Evolutionary conservation across 1,140 invertebrate species (phyloP).

Genomic region (Acyrthosiphon pisum): DNA sequence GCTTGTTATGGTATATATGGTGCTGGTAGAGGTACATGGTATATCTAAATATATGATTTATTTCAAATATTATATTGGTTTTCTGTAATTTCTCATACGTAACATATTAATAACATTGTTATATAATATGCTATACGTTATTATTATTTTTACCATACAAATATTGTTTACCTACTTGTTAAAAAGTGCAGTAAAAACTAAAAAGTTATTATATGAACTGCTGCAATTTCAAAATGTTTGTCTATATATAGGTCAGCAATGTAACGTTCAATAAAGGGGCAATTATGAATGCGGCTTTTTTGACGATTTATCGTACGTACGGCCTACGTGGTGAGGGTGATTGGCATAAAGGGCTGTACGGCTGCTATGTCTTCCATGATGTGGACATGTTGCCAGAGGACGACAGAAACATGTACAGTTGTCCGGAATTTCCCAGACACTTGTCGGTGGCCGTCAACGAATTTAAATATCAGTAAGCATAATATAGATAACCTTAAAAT

Average conservation of each 20-base stretch:
- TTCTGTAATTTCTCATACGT: neutral
- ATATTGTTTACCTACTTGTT: neutral
- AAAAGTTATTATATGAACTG: neutral
- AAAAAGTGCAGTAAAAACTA: neutral
- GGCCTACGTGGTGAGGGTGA: slow-evolving; percentile 60
- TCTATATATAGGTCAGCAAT: slow-evolving; percentile 61
- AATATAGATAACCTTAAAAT: neutral
- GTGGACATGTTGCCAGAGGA: slow-evolving; percentile 75
- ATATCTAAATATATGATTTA: neutral
- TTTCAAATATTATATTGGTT: neutral
- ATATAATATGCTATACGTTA: neutral
- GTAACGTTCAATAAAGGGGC: slow-evolving; percentile 73
- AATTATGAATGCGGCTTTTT: slow-evolving; percentile 74
- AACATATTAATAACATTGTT: neutral
- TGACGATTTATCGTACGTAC: slow-evolving; percentile 63
- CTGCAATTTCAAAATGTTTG: neutral
- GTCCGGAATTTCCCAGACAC: slow-evolving; percentile 69
- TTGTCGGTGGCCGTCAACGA: slow-evolving; percentile 73
- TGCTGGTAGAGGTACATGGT: neutral
- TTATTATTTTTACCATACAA: neutral
- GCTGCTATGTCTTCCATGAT: slow-evolving; percentile 75
- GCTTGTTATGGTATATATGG: neutral
- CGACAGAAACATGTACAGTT: slow-evolving; percentile 72
- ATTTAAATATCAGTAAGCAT: slow-evolving; percentile 69
- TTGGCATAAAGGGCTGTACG: slow-evolving; percentile 62